phyloP scores from a whole-genome alignment of 2,797 vertebrate genomes.

The Bufotes viridis region DNA sequence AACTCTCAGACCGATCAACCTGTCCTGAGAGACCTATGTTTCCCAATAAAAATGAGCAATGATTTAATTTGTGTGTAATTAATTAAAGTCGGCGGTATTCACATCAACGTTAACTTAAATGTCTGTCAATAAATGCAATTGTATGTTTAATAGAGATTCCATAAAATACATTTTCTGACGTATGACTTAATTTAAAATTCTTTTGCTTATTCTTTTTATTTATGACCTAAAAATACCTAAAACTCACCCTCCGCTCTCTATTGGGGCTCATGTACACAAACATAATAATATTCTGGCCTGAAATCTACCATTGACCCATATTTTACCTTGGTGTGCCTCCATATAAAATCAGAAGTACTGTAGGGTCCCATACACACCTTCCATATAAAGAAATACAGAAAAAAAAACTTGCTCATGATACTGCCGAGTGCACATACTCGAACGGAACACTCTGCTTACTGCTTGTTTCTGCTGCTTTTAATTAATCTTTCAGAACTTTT shows the following conservation, averaged over 20 bases:
- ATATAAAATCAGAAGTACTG: too few species aligned
- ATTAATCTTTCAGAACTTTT: neutral
- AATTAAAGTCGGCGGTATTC: neutral
- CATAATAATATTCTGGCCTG: too few species aligned
- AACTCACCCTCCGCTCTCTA: neutral
- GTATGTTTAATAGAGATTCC: neutral
- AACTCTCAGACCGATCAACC: neutral
- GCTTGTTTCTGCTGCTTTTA: neutral
- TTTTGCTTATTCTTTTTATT: neutral
- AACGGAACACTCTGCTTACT: neutral
- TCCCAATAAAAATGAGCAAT: slow-evolving; percentile 25
- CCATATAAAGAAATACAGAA: too few species aligned
- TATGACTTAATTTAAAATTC: neutral
- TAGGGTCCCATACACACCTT: too few species aligned
- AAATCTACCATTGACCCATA: too few species aligned
- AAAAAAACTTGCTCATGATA: neutral
- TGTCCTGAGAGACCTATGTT: slow-evolving; percentile 13
- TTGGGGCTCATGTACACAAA: neutral
- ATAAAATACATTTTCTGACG: neutral
- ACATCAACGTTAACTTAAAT: neutral
- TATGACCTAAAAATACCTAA: neutral
- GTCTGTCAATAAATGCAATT: slow-evolving; percentile 15
- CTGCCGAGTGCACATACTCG: neutral
- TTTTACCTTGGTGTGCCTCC: too few species aligned
- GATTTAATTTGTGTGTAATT: slow-evolving; percentile 21